Evolutionary conservation across 2,113 vertebrate species (phyloP), one percentile per base, ranked within the genome.

Genomic region (Prietella phreatophila): DNA sequence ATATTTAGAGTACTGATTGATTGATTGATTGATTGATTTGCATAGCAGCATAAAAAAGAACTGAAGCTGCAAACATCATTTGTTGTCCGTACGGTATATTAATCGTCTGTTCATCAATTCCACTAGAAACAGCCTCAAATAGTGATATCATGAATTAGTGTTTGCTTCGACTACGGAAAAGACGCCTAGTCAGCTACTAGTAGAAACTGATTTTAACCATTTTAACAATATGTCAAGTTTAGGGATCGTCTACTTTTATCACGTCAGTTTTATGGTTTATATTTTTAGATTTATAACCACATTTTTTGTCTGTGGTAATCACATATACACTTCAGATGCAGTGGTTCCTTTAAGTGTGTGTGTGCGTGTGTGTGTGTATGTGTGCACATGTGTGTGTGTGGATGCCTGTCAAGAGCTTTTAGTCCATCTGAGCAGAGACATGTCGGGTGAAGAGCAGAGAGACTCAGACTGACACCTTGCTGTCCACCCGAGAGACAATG

Each of bases 401-500:
- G 5, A 20, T 17, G 27, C 8, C 55, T 86, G 81, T 90, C 84
- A 67, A 71, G 33, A 84, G 61, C 55, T 60, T 42, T 89, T 65
- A 87, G 82, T 65, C 69, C 63, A 22, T 84, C 53, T 13, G 33
- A 63, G 86, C 61, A 80, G 82, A 60, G 89, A 76, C 56, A 2
- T 76, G 82, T 71, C 22, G 5, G 58, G 63, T 78, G 71, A 82
- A 84, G 58, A 83, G 63, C 71, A 78, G 71, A 79, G n/a, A 88
- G 71, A 55, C 86, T 88, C 61, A 86, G 61, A 86, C 89, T 90
- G 89, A 90, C 86, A 88, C 58, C 82, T 83, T 42, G 15, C 86
- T 75, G 80, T 69, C 88, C 87, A 82, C 81, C 78, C 53, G 27
- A 67, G 76, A 87, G 50, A 87, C 58, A 71, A 73, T 58, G 79